phyloP scores from a whole-genome alignment of 2,113 vertebrate genomes.

The Anolis carolinensis region DNA sequence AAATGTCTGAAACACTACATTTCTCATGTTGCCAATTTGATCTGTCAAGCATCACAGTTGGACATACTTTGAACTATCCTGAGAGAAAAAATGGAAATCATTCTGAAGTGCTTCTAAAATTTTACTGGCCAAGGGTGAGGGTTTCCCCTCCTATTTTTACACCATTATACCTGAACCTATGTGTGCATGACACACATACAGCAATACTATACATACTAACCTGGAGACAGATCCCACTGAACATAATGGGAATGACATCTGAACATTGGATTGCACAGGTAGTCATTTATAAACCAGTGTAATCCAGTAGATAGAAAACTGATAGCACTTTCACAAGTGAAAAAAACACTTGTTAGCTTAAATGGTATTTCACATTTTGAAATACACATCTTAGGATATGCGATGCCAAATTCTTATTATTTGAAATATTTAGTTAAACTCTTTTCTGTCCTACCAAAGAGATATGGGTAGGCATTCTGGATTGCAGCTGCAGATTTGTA shows the following conservation, averaged over 20 bases:
- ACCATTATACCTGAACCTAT: no score
- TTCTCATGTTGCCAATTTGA: constrained; percentile 1
- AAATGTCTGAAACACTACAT: not conserved
- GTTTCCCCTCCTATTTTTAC: no score
- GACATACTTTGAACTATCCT: not conserved
- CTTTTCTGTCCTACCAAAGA: not conserved
- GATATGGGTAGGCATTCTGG: no score
- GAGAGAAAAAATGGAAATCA: not conserved
- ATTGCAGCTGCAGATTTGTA: no score
- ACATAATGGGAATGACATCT: not conserved
- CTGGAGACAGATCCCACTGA: not conserved
- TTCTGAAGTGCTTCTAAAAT: no score
- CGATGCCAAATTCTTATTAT: no score
- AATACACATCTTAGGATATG: no score
- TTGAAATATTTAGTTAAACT: not conserved
- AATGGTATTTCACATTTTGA: no score
- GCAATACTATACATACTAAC: not conserved
- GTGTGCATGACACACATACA: no score
- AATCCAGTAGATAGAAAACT: not conserved
- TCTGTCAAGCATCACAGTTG: rapidly evolving
- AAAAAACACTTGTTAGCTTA: not conserved
- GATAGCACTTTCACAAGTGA: not conserved
- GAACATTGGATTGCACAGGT: not conserved
- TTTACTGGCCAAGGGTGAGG: no score
- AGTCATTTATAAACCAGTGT: not conserved